Evolutionary conservation across 53 echinoderm and acorn worm species (phyloP), one percentile per base, ranked within the genome.

Genomic region (Holothuria scabra): DNA sequence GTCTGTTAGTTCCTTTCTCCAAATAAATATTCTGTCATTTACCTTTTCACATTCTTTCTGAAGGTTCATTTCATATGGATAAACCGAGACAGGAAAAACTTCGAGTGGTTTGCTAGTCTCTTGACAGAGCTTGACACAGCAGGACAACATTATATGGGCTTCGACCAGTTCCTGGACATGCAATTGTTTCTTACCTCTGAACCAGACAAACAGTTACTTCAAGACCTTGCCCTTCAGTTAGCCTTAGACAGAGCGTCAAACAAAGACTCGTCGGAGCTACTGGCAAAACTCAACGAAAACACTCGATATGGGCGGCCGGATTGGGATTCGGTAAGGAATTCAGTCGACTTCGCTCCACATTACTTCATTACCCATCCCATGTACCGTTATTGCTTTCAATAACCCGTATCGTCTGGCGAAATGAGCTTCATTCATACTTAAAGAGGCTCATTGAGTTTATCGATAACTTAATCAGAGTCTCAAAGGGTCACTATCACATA

Each of bases 61-160:
- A 58, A 85, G 89, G 84, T 88, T 2, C 84, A 88, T 57, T 70
- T 88, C 23, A 84, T 88, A 28, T 88, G 89, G 89, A 88, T 88
- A 59, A 88, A 82, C 52, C 66, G 89, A 20, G 89, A 88, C 74
- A 59, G 61, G 29, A 65, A 79, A 22, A 84, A 76, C 60, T 88
- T 88, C 44, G 81, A 84, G 32, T 88, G 89, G 89, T 88, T 88
- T 56, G 89, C 74, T 0, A 80, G 84, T n/a, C 46, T 88, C 2
- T 79, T 88, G 23, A 76, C 84, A 2, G 84, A 88, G 35, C 78
- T 88, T 19, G 89, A 88, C 25, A 65, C 14, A 21, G 84, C 83
- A 8, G 66, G 76, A 23, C 76, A 76, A 12, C 76, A 76, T 56
- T 66, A 84, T 59, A 33, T 74, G 26, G 60, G 61, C 16, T 88